Conservation (phyloP, 1,140 invertebrate species). For the Steinernema feltiae region DNA sequence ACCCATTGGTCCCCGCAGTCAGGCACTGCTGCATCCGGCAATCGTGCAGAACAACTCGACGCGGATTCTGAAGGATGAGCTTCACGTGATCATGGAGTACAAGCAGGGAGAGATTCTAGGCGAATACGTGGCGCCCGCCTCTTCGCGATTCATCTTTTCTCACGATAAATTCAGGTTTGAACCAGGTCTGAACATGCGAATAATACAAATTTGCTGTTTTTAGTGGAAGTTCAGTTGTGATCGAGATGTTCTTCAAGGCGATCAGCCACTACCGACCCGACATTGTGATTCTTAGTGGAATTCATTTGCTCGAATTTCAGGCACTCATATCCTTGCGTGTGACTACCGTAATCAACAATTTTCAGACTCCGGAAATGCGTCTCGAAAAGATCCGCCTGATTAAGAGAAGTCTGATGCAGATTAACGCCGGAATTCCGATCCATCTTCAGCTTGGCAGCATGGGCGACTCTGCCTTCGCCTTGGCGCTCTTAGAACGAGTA, state of each 20-base stretch:
- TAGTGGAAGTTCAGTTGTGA: conserved; percentile 52
- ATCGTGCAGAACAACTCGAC: conserved; percentile 56
- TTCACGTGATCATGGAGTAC: conserved; percentile 62
- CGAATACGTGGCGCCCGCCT: conserved; percentile 55
- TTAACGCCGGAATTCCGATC: conserved; percentile 57
- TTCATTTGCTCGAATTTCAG: conserved; percentile 61
- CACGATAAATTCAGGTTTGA: conserved; percentile 59
- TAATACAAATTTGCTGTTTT: conserved; percentile 25
- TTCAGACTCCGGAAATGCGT: conserved; percentile 50
- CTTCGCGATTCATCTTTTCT: conserved; percentile 61
- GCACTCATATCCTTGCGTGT: background rate
- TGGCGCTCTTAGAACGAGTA: conserved; percentile 58
- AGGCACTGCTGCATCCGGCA: conserved; percentile 57
- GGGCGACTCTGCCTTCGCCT: conserved; percentile 58
- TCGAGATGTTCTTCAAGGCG: conserved; percentile 60
- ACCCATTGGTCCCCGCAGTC: conserved; percentile 60
- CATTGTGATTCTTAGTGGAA: conserved; percentile 60
- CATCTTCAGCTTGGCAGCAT: conserved; percentile 62
- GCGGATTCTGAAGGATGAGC: conserved; percentile 58
- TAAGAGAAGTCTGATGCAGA: conserved; percentile 49
- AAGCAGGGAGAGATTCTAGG: conserved; percentile 59
- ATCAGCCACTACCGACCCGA: conserved; percentile 58
- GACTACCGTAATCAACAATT: conserved; percentile 17
- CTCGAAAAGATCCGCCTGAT: conserved; percentile 56
- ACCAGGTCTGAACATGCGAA: background rate